These are phyloP conservation scores for Paratilapia polleni DNA, from an alignment of 2,113 vertebrate species.

Conservation along the genomic window DNA sequence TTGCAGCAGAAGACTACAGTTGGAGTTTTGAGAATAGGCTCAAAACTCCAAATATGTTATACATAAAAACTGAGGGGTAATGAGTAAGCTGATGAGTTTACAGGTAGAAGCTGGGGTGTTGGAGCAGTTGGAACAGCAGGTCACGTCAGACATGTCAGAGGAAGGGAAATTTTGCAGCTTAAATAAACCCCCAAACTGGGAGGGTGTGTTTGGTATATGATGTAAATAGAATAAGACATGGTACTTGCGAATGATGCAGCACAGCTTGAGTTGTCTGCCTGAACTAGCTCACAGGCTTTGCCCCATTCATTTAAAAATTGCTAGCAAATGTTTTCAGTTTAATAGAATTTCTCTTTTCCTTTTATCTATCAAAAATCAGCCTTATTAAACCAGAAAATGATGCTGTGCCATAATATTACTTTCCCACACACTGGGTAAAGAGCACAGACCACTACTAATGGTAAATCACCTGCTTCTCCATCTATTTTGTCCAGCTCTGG, in stretches of 20 bases:
- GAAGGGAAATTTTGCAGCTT: too few species aligned
- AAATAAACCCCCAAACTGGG: too few species aligned
- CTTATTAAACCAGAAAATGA: neutral
- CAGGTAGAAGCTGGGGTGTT: neutral
- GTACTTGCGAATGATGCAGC: neutral
- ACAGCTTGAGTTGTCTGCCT: neutral
- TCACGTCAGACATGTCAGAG: too few species aligned
- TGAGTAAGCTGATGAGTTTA: neutral
- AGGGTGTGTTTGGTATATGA: too few species aligned
- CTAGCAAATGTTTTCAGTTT: neutral
- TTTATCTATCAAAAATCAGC: neutral
- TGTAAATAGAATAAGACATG: neutral
- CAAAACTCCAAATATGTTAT: neutral
- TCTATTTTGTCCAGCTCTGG: constrained; percentile 28
- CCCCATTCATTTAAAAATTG: neutral
- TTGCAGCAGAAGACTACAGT: neutral
- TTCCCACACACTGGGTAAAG: neutral
- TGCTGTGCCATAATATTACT: neutral
- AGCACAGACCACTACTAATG: neutral
- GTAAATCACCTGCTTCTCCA: constrained; percentile 1
- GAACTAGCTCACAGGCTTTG: neutral
- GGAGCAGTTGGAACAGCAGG: neutral
- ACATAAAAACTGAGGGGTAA: neutral
- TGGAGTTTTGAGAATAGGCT: too few species aligned
- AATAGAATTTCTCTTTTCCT: neutral